Evolutionary conservation across 35 echinoderm and acorn worm species (phyloP), one percentile per base, ranked within the genome.

Genomic region (Patiria miniata): DNA sequence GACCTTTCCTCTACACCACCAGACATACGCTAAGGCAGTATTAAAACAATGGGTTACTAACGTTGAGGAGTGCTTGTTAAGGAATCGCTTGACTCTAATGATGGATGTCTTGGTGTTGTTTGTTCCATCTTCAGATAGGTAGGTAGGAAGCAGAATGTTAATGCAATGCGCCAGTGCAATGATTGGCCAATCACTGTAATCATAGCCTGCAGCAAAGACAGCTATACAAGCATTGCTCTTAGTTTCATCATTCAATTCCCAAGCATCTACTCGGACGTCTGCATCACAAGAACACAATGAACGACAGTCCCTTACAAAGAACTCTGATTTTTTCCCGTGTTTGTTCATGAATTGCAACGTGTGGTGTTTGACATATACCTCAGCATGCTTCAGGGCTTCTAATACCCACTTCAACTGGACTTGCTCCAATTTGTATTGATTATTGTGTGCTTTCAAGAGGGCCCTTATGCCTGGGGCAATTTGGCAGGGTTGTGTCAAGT

Each of bases 21-120:
- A 73, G 65, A 73, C 65, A 73, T 73, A 73, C 65, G 0, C 65
- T 73, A 73, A 73, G 65, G 65, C 26, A 16, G 15, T 73, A 73
- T 73, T 34, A 22, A 73, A 73, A 73, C 65, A 28, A 10, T 73
- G 65, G 19, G 26, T 30, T 73, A 73, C 65, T 14, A 73, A 34
- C 14, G 65, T 73, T 32, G 65, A 4, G 14, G 34, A 12, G 26
- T 73, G 65, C 23, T 73, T 73, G 65, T 34, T 28, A 32, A 73
- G 65, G 29, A 73, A 34, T 4, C 26, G 65, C 30, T 34, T 36
- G 34, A 73, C 65, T 73, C 34, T 73, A 26, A 73, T 14, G 34
- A 73, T 26, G 29, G 26, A 26, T 4, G 65, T 73, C 29, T 73
- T 22, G 0, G 3, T 34, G 26, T 73, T 34, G 21, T 28, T 73